Conservation (phyloP, 2,888 invertebrate genomes). For the Sinohyriopsis cumingii region DNA sequence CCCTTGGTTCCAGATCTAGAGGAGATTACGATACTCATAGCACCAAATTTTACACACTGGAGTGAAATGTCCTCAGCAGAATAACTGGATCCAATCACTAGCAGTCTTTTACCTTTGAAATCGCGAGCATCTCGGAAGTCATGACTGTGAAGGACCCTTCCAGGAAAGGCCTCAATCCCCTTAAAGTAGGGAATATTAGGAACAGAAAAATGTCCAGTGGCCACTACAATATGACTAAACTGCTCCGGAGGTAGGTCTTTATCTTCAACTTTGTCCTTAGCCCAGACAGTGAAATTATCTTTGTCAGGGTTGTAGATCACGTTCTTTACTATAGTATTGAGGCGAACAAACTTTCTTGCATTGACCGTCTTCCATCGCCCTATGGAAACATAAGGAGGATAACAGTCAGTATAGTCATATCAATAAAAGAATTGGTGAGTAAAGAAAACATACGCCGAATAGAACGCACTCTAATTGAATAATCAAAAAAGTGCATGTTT, state of each 20-base stretch:
- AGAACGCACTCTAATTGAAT: too few relatives aligned
- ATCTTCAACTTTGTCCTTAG: conserved; percentile 10
- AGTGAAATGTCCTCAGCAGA: conserved; percentile 23
- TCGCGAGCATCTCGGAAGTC: conserved; percentile 22
- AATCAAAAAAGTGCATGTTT: too few relatives aligned
- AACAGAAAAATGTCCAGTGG: conserved; percentile 20
- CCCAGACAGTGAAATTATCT: conserved; percentile 24
- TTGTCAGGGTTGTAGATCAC: conserved; percentile 14
- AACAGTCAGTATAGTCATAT: too few relatives aligned
- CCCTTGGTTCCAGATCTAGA: conserved; percentile 29
- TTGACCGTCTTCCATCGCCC: conserved; percentile 1
- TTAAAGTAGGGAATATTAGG: conserved; percentile 23
- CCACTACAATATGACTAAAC: conserved; percentile 29
- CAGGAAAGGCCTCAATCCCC: conserved; percentile 22
- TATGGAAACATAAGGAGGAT: neutral
- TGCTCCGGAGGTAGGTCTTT: conserved; percentile 10
- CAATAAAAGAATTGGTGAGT: too few relatives aligned
- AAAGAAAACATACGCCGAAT: too few relatives aligned
- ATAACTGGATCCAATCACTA: conserved; percentile 20
- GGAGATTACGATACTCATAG: conserved; percentile 13
- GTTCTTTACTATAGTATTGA: conserved; percentile 19
- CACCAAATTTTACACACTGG: conserved; percentile 16
- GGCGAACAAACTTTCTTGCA: conserved; percentile 9
- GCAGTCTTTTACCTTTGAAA: conserved; percentile 8
- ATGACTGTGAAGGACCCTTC: conserved; percentile 27